Conservation (phyloP, 2,888 invertebrate species). For the Sinelater perroti region DNA sequence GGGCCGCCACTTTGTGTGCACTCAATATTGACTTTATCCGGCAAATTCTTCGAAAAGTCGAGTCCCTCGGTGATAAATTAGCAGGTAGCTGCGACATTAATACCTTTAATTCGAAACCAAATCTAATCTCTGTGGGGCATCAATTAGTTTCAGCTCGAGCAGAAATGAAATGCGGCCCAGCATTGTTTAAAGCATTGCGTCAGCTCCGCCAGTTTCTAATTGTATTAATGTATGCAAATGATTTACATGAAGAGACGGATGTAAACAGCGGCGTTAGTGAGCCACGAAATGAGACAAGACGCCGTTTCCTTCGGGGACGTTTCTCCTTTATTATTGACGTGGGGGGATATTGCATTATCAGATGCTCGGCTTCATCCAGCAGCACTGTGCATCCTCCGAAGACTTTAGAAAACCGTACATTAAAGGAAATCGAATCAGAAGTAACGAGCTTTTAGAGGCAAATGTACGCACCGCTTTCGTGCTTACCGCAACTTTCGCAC, state of each 20-base stretch:
- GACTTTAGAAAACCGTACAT: background rate
- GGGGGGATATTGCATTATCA: slow-evolving; percentile 26
- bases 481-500: too few relatives aligned
- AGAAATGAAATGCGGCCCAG: slow-evolving; percentile 16
- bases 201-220: slow-evolving; percentile 46
- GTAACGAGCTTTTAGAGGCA: too few relatives aligned
- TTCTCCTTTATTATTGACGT: slow-evolving; percentile 29
- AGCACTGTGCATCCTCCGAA: background rate
- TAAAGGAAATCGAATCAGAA: background rate
- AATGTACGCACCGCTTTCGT: too few relatives aligned
- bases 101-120: slow-evolving; percentile 22
- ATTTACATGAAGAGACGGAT: slow-evolving; percentile 56
- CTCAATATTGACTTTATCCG: slow-evolving; percentile 12
- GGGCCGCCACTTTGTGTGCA: slow-evolving; percentile 1
- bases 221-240: slow-evolving; percentile 57
- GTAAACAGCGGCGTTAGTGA: slow-evolving; percentile 56
- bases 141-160: slow-evolving; percentile 6
- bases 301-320: slow-evolving; percentile 33
- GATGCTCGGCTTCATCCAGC: slow-evolving; percentile 9
- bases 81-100: slow-evolving; percentile 18
- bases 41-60: background rate
- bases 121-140: slow-evolving; percentile 19
- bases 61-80: slow-evolving; percentile 9
- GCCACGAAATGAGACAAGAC: slow-evolving; percentile 55
- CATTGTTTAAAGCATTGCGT: slow-evolving; percentile 31